Conservation (phyloP, 37 sponge, comb jelly and placozoan species). For the Eunapius fragilis region DNA sequence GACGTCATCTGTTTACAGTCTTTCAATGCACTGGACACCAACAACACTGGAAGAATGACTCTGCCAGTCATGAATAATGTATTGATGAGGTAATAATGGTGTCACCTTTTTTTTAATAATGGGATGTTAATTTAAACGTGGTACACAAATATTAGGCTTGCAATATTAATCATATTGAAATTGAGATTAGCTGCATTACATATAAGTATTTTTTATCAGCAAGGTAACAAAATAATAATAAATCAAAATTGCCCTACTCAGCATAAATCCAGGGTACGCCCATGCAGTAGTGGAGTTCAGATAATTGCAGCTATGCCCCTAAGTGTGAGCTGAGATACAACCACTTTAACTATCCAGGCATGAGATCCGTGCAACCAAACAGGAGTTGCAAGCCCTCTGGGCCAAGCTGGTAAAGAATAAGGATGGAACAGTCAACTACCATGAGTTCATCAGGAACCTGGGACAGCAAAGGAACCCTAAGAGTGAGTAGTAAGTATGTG, state of each 20-base stretch:
- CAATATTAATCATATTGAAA: too few relatives aligned
- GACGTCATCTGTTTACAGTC: not conserved
- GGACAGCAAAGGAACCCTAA: not conserved
- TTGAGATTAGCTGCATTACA: too few relatives aligned
- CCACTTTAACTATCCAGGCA: slow-evolving; percentile 7
- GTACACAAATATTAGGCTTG: too few relatives aligned
- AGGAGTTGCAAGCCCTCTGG: slow-evolving; percentile 23
- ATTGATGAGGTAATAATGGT: not conserved
- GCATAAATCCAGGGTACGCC: too few relatives aligned
- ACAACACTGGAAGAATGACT: not conserved
- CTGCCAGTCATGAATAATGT: not conserved
- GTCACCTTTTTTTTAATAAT: too few relatives aligned
- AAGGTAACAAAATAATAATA: too few relatives aligned
- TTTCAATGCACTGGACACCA: not conserved
- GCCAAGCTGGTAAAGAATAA: slow-evolving; percentile 40
- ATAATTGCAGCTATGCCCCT: too few relatives aligned
- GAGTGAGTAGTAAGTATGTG: not conserved
- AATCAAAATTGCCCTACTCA: too few relatives aligned
- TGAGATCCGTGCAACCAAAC: slow-evolving; percentile 4
- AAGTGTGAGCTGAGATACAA: too few relatives aligned
- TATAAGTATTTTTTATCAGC: too few relatives aligned
- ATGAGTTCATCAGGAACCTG: slow-evolving; percentile 44
- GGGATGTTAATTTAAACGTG: too few relatives aligned
- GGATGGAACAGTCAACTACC: slow-evolving; percentile 29
- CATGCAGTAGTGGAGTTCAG: too few relatives aligned